These are phyloP conservation scores for Mechanitis messenoides DNA, from an alignment of 2,888 invertebrate genomes.

Conservation along the genomic window DNA sequence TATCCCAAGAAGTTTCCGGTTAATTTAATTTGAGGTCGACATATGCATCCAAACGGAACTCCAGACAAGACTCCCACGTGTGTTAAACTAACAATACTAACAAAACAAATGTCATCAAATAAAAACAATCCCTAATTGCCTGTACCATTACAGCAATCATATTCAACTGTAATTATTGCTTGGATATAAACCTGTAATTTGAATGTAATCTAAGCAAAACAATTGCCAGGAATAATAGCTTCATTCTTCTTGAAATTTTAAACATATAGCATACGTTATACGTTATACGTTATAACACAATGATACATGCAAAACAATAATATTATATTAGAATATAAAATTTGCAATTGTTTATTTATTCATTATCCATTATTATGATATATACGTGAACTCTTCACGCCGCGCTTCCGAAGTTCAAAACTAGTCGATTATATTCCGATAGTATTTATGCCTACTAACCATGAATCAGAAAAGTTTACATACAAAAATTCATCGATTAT, in stretches of 20 bases:
- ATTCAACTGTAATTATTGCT: conserved; percentile 25
- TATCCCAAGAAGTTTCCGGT: conserved; percentile 70
- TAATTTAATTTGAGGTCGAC: conserved; percentile 68
- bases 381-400: too few relatives aligned
- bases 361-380: too few relatives aligned
- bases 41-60: conserved; percentile 55
- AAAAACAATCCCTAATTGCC: conserved; percentile 65
- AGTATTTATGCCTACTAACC: too few relatives aligned
- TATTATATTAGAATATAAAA: background rate
- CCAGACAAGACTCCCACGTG: conserved; percentile 63
- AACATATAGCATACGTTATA: background rate
- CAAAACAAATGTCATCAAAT: conserved; percentile 59
- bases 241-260: conserved; percentile 10
- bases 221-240: conserved; percentile 16
- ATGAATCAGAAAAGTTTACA: too few relatives aligned
- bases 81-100: conserved; percentile 62
- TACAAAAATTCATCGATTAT: background rate
- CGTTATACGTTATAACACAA: background rate
- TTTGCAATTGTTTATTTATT: background rate
- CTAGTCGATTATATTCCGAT: too few relatives aligned
- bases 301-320: background rate
- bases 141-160: conserved; percentile 41
- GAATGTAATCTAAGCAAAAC: conserved; percentile 13
- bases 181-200: conserved; percentile 19
- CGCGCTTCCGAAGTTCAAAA: too few relatives aligned